Percentiles rank a stretch among this genome's conserved stretches.
Conservation (phyloP, 2,113 vertebrate genomes). For the Salvelinus alpinus region DNA sequence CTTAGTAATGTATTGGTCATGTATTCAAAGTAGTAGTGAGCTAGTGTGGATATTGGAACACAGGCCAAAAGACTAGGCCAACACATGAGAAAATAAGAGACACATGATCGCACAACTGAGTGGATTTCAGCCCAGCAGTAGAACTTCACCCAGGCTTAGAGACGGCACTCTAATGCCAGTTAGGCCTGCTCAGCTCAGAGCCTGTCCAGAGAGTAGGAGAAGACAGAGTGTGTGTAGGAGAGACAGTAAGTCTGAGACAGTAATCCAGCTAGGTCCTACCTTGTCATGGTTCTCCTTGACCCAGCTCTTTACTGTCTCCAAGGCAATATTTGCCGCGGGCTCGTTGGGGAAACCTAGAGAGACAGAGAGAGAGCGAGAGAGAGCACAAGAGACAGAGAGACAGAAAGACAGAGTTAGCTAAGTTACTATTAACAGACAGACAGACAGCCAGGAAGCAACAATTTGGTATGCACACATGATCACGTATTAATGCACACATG, state of each 20-base stretch:
- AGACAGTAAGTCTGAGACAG: not conserved
- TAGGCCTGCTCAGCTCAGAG: too few relatives aligned
- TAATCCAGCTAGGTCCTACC: slow-evolving; percentile 70
- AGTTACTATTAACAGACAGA: slow-evolving; percentile 39
- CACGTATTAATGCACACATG: not conserved
- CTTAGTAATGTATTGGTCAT: too few relatives aligned
- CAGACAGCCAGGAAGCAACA: slow-evolving; percentile 9
- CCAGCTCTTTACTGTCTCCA: slow-evolving; percentile 88
- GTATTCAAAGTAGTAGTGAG: too few relatives aligned
- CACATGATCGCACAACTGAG: not conserved
- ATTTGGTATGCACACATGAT: not conserved
- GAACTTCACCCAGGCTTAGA: too few relatives aligned
- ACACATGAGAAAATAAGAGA: slow-evolving; percentile 6
- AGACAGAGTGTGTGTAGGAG: not conserved
- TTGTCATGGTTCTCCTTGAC: slow-evolving; percentile 84
- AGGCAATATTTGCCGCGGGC: slow-evolving; percentile 89
- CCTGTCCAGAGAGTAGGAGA: too few relatives aligned
- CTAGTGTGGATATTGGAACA: too few relatives aligned
- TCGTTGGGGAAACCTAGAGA: slow-evolving; percentile 92
- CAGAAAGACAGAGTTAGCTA: slow-evolving; percentile 24
- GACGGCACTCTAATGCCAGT: too few relatives aligned
- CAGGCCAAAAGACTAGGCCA: not conserved
- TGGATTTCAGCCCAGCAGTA: too few relatives aligned
- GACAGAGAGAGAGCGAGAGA: slow-evolving; percentile 35
- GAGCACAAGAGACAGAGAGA: slow-evolving; percentile 15